A percentile compares a stretch with the other conserved stretches of the same genome.
Conservation (phyloP, 2,113 vertebrate genomes). For the Cephalopholis sonnerati region DNA sequence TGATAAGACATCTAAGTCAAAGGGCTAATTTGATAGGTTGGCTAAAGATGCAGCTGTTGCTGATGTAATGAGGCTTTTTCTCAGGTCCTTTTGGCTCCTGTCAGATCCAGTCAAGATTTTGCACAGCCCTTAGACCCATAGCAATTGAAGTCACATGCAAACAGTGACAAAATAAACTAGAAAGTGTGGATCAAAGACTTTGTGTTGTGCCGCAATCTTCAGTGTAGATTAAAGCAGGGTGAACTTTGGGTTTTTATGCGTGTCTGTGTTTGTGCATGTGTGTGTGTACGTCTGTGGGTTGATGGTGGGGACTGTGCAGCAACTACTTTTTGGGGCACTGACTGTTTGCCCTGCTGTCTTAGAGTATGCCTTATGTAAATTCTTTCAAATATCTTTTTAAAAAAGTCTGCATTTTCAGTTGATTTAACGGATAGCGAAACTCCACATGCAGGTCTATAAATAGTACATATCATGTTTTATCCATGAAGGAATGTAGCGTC, state of each 20-base stretch:
- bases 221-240: not conserved
- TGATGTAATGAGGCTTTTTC: not conserved
- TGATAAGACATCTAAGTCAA: not conserved
- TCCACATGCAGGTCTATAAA: not conserved
- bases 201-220: not conserved
- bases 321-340: not conserved
- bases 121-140: not conserved
- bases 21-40: not conserved
- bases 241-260: not conserved
- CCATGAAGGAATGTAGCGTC: constrained; percentile 60
- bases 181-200: no score
- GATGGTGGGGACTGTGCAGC: no score
- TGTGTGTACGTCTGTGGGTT: not conserved
- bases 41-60: not conserved
- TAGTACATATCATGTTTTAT: constrained; percentile 57
- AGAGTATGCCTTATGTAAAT: not conserved
- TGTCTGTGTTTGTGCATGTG: not conserved
- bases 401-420: constrained; percentile 15
- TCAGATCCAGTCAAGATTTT: constrained; percentile 2
- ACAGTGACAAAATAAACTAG: no score
- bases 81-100: not conserved
- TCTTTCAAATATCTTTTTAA: not conserved
- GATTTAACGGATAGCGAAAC: constrained; percentile 18
- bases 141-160: not conserved
- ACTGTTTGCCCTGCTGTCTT: not conserved